These are phyloP conservation scores for Oreochromis spilurus DNA, from an alignment of 2,113 vertebrate species.

Conservation along the genomic window DNA sequence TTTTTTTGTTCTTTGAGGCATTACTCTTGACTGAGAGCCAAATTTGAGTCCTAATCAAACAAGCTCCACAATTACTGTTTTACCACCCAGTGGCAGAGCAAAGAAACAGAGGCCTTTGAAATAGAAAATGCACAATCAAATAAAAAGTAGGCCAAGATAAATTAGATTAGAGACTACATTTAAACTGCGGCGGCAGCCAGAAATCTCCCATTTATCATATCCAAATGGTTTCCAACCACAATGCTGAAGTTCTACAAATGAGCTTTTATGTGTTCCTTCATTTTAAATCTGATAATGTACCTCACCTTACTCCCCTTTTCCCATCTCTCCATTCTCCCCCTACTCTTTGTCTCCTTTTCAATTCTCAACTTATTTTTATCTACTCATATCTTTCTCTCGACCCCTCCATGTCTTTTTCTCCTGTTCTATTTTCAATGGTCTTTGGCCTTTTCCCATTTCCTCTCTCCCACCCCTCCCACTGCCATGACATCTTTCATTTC, in stretches of 20 bases:
- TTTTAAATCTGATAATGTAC: slow-evolving; percentile 70
- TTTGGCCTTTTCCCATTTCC: slow-evolving; percentile 39
- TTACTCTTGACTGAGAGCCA: slow-evolving; percentile 61
- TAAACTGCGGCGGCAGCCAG: slow-evolving; percentile 53
- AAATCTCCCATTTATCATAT: slow-evolving; percentile 69
- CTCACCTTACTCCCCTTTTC: slow-evolving; percentile 53
- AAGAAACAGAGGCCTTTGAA: slow-evolving; percentile 51
- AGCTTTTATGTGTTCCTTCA: slow-evolving; percentile 68
- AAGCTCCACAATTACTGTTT: slow-evolving; percentile 53
- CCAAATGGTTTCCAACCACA: slow-evolving; percentile 52
- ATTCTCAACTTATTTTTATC: slow-evolving; percentile 51
- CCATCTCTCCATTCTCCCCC: slow-evolving; percentile 17
- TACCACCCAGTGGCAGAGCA: slow-evolving; percentile 33
- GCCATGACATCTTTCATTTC: slow-evolving; percentile 25
- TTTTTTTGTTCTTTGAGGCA: slow-evolving; percentile 34
- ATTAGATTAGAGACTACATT: slow-evolving; percentile 61
- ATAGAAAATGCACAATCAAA: slow-evolving; percentile 63
- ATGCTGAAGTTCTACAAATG: slow-evolving; percentile 66
- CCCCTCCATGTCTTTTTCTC: slow-evolving; percentile 23
- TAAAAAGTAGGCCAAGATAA: slow-evolving; percentile 68
- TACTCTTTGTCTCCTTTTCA: slow-evolving; percentile 51
- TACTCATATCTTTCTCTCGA: slow-evolving; percentile 49
- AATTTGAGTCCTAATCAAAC: slow-evolving; percentile 61
- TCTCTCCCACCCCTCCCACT: slow-evolving; percentile 35
- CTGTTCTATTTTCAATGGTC: slow-evolving; percentile 35